Evolutionary conservation across 92 coral and sea anemone genomes (phyloP).

Genomic region (Galaxea fascicularis): DNA sequence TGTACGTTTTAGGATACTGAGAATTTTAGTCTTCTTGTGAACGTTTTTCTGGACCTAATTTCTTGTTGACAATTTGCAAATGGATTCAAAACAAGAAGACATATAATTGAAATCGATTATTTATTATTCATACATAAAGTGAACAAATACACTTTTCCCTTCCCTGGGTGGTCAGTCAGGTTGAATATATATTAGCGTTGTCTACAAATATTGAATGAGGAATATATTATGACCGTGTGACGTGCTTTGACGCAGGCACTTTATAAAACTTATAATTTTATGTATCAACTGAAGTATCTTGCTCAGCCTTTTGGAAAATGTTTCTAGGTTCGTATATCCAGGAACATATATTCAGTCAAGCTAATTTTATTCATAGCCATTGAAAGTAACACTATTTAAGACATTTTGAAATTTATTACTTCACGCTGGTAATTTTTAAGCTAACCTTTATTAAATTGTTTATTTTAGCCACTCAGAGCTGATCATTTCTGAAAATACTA

Average conservation of each 20-base stretch:
- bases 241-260: background rate
- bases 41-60: background rate
- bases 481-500: background rate
- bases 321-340: background rate
- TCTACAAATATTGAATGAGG: conserved; percentile 23
- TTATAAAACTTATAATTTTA: background rate
- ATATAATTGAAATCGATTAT: conserved; percentile 47
- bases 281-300: too few species aligned
- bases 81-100: conserved; percentile 36
- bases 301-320: background rate
- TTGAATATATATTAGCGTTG: conserved; percentile 31
- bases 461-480: background rate
- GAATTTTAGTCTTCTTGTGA: background rate
- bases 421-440: background rate
- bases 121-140: conserved; percentile 43
- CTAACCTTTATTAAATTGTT: background rate
- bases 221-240: background rate
- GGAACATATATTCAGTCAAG: background rate
- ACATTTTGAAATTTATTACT: background rate
- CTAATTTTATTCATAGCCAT: background rate
- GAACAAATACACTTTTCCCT: conserved; percentile 41
- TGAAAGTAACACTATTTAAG: background rate
- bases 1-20: background rate
- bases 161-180: conserved; percentile 19
- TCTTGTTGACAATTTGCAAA: conserved; percentile 43